These are phyloP conservation scores for Ptychobarbus kaznakovi DNA, from an alignment of 2,797 vertebrate genomes.

Conservation along the genomic window DNA sequence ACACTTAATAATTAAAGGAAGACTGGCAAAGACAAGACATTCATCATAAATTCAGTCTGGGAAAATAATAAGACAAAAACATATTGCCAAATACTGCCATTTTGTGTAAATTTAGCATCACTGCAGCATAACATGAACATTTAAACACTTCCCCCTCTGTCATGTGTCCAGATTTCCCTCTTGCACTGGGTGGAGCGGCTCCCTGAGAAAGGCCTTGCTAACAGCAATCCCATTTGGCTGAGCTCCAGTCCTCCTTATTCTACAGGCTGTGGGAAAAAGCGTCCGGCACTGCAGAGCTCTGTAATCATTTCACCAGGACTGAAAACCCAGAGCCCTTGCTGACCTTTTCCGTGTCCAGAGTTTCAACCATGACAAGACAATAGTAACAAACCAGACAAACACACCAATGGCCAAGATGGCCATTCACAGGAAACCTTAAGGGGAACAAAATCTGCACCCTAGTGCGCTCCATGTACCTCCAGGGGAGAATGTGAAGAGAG, in stretches of 20 bases:
- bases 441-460: constrained; percentile 33
- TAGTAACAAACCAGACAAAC: constrained; percentile 45
- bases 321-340: constrained; percentile 54
- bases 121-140: constrained; percentile 1
- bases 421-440: constrained; percentile 33
- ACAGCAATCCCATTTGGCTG: constrained; percentile 63
- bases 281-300: constrained; percentile 44
- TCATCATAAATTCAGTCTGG: not conserved
- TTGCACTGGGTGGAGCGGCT: constrained; percentile 41
- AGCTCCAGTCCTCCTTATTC: constrained; percentile 64
- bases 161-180: constrained; percentile 38
- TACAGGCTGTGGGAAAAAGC: constrained; percentile 69
- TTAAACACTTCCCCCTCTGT: constrained; percentile 36
- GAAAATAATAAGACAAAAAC: not conserved
- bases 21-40: not conserved
- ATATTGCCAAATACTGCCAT: not conserved
- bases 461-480: constrained; percentile 24
- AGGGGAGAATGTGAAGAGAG: not conserved
- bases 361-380: constrained; percentile 60
- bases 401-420: constrained; percentile 34
- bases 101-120: constrained; percentile 9
- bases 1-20: constrained; percentile 6
- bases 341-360: constrained; percentile 57
- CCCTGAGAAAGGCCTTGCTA: constrained; percentile 64
- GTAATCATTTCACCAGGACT: constrained; percentile 63